Evolutionary conservation across 2,888 invertebrate genomes (phyloP), one percentile per base, ranked within the genome.

Genomic region (Blastobasis adustella): DNA sequence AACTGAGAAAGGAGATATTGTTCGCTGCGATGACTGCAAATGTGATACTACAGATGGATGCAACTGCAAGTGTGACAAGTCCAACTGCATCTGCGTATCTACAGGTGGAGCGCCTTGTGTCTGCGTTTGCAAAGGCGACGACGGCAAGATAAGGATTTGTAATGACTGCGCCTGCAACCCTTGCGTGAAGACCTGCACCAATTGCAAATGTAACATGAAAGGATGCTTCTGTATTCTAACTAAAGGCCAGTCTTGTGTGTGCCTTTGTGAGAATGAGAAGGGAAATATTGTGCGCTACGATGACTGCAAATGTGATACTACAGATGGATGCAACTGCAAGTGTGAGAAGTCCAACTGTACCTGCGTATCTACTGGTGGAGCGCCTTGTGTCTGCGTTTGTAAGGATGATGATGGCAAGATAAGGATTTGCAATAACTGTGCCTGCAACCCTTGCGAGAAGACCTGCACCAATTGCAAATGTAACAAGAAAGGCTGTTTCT

Each of bases 291-390:
- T 60, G 1, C 44, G 56, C n/a, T 69, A 73, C 10, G 53, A 61
- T 54, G 49, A 54, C 46, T 61, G 59, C 48, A 63, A 62, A 40
- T 71, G 71, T 39, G 45, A 37, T 8, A 44, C 53, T n/a, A 46
- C 49, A 40, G 51, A 49, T 23, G 23, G 3, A 5, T 58, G 58
- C 43, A 41, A 52, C 45, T 60, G 59, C 49, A 65, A 65, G 52
- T 69, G 68, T 46, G 62, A 63, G 45, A 58, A 59, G 44, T 50
- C 54, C 0, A 63, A 66, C 38, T 79, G 80, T 54, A 54, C 67
- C 51, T 80, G 77, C 54, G 63, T 75, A 9, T 51, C 51, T 0
- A 71, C 73, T n/a, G 57, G 58, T 4, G 69, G 70, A 1, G 61
- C 61, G 8, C 40, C 56, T 40, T 68, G 65, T 56, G 50, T 66